phyloP scores from a whole-genome alignment of 1,140 invertebrate genomes.

The Calosoma granatense region DNA sequence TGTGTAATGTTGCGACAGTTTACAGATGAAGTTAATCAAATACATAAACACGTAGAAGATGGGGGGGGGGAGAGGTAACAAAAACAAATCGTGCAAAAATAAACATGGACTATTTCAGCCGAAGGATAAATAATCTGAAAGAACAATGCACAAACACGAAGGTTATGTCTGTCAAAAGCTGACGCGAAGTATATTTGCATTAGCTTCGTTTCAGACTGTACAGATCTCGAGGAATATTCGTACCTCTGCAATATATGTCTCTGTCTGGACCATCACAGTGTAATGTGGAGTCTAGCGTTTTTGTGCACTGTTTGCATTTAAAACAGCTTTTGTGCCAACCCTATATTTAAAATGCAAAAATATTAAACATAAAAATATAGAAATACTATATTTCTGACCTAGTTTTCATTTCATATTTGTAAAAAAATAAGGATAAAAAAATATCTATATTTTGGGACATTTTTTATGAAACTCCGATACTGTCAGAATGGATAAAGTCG shows the following conservation, averaged over 20 bases:
- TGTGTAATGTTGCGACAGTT: conserved; percentile 3
- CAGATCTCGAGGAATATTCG: conserved; percentile 21
- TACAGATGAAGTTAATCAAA: not conserved
- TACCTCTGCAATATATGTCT: conserved; percentile 90
- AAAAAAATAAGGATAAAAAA: not conserved
- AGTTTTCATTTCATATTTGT: not conserved
- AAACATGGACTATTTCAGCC: conserved; percentile 10
- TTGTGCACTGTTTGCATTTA: conserved; percentile 80
- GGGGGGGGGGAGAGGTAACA: not conserved
- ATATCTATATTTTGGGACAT: not conserved
- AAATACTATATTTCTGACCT: conserved; percentile 6
- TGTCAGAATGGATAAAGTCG: too few relatives aligned
- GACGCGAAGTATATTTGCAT: not conserved
- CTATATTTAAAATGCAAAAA: conserved; percentile 38
- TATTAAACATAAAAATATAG: conserved; percentile 6
- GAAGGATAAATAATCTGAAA: not conserved
- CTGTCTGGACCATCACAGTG: conserved; percentile 88
- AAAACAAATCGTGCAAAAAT: conserved; percentile 9
- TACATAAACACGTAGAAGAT: conserved; percentile 1
- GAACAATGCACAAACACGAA: conserved; percentile 14
- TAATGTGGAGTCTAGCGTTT: conserved; percentile 85
- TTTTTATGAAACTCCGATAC: too few relatives aligned
- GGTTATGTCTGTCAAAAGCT: not conserved
- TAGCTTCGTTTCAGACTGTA: conserved; percentile 3
- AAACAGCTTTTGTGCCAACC: conserved; percentile 85